Percentiles rank a stretch among this genome's conserved stretches.
These are phyloP conservation scores for Polydrusus tereticollis DNA, from an alignment of 2,888 invertebrate genomes.

Conservation along the genomic window DNA sequence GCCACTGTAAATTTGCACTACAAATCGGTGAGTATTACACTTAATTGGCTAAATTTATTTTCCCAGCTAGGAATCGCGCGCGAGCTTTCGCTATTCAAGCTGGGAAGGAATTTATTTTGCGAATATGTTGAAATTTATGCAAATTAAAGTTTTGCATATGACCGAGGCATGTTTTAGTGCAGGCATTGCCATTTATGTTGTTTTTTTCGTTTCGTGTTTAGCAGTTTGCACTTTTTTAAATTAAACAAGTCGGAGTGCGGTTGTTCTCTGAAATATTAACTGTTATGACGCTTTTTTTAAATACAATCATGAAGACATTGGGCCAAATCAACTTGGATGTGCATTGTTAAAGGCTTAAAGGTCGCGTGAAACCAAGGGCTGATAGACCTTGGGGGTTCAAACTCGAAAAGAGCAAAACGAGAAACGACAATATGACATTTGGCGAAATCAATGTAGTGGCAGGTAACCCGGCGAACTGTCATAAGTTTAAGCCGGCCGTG, in stretches of 20 bases:
- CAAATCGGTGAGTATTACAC: constrained; percentile 56
- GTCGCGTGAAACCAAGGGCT: no score
- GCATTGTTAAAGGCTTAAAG: no score
- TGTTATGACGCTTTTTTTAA: not conserved
- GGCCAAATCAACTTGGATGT: no score
- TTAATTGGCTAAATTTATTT: constrained; percentile 54
- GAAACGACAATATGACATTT: no score
- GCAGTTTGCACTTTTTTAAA: constrained; percentile 6
- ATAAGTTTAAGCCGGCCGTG: no score
- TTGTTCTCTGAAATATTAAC: no score
- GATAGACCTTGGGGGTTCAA: no score
- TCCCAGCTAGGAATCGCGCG: constrained; percentile 31
- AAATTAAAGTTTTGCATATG: constrained; percentile 40
- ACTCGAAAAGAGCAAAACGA: no score
- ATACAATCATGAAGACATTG: not conserved
- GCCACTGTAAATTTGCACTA: constrained; percentile 52
- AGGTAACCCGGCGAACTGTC: no score
- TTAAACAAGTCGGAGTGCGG: not conserved
- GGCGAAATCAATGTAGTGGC: no score
- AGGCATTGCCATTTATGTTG: not conserved
- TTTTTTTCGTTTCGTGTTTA: not conserved
- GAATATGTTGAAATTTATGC: constrained; percentile 42
- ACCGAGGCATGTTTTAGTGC: constrained; percentile 8
- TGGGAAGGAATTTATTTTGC: constrained; percentile 29
- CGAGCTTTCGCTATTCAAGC: constrained; percentile 7